Evolutionary conservation across 2,888 invertebrate species (phyloP), one percentile per base, ranked within the genome.

Genomic region (Pocota personata): DNA sequence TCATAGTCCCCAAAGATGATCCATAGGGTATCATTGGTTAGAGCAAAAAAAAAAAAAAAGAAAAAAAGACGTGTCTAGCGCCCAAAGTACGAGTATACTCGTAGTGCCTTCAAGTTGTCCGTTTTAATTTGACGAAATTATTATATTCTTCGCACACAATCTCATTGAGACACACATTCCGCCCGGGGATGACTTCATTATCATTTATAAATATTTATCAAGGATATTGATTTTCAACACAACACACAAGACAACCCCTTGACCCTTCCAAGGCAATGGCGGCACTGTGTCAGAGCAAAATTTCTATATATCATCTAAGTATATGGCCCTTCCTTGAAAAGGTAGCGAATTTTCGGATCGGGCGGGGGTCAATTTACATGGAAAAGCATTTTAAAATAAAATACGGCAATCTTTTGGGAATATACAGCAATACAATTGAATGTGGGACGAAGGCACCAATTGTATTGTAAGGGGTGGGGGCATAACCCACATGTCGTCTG

Each of bases 161-260:
- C 76, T 76, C 72, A 58, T 77, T 82, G 80, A 82, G 82, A 82
- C 82, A 80, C 82, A 82, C 66, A 46, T 46, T 30, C 14, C 14
- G 40, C 40, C 14, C 14, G 62, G 76, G 82, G 82, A 86, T 82
- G 82, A 72, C 86, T 87, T 87, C 87, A 87, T 87, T 87, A 87
- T 82, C 82, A 87, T 87, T 87, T 78, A 82, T 82, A 87, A 87
- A 87, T 87, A 87, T 87, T 87, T 87, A 87, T 87, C 82, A 82
- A 87, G 69, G 62, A 73, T 87, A 87, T 87, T 87, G 87, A 82
- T 87, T 82, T 82, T 82, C 76, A 86, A 60, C 71, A 37, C 37
- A 37, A 43, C n/a, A 58, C 5, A 58, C 32, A 27, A 2, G 46
- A 24, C 14, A 35, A 72, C 72, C 79, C 79, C 78, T 77, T 69